phyloP scores from a whole-genome alignment of 1,140 invertebrate species.

The Homarus americanus region DNA sequence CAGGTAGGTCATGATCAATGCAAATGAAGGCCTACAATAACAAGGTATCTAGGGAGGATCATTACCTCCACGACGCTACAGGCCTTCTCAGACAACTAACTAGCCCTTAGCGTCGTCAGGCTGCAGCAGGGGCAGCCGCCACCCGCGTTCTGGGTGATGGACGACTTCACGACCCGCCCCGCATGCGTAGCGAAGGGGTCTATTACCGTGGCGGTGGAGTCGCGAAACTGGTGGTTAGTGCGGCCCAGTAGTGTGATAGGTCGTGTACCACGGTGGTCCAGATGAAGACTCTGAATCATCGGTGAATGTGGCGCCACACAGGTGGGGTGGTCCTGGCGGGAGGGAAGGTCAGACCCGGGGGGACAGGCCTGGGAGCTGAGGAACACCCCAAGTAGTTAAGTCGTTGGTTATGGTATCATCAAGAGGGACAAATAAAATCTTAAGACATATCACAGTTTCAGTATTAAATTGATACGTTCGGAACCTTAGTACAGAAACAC shows the following conservation, averaged over 20 bases:
- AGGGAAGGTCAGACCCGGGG: too few relatives aligned
- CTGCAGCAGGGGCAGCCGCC: not conserved
- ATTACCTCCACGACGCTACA: not conserved
- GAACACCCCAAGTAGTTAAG: too few relatives aligned
- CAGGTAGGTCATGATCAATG: not conserved
- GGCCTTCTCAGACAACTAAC: not conserved
- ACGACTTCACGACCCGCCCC: not conserved
- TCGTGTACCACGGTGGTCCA: not conserved
- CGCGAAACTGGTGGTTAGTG: not conserved
- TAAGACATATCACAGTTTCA: too few relatives aligned
- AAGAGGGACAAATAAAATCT: too few relatives aligned
- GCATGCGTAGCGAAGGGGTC: not conserved
- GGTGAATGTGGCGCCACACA: not conserved
- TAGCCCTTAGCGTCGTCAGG: too few relatives aligned
- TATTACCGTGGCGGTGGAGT: not conserved
- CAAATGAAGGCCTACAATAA: not conserved
- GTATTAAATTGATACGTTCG: too few relatives aligned
- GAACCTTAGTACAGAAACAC: too few relatives aligned
- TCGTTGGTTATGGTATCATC: too few relatives aligned
- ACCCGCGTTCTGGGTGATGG: not conserved
- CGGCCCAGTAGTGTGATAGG: not conserved
- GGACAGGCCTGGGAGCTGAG: too few relatives aligned
- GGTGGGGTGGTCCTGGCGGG: too few relatives aligned
- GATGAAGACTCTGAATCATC: not conserved
- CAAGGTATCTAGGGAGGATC: not conserved